Evolutionary conservation across 2,113 vertebrate genomes (phyloP).

Genomic region (Scomber japonicus): DNA sequence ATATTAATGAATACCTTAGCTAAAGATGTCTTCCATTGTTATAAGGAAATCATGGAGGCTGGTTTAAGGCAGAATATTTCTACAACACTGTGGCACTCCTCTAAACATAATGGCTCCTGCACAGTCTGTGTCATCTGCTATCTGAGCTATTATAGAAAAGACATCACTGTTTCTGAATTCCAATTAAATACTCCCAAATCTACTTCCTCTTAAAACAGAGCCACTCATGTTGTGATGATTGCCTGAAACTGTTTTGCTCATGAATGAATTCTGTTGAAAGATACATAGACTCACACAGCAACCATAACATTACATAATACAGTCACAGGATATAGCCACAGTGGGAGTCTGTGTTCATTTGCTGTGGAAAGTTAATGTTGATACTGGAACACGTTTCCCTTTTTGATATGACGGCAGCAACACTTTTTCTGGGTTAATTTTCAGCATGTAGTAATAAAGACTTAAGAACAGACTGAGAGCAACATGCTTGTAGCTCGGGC

Average conservation of each 20-base stretch:
- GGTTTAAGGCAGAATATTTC: background rate
- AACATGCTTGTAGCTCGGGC: background rate
- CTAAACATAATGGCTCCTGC: background rate
- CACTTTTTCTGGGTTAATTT: too few relatives aligned
- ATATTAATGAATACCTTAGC: background rate
- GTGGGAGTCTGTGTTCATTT: background rate
- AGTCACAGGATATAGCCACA: background rate
- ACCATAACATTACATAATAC: too few relatives aligned
- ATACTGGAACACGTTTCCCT: too few relatives aligned
- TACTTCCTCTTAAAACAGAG: background rate
- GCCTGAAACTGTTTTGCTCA: background rate
- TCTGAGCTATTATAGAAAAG: background rate
- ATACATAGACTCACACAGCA: background rate
- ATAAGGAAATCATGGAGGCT: background rate
- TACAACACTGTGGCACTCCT: background rate
- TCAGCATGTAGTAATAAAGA: background rate
- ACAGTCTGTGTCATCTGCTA: background rate
- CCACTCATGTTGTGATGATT: too few relatives aligned
- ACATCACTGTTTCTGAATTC: slow-evolving; percentile 12
- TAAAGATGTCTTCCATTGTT: background rate
- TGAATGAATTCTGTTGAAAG: background rate
- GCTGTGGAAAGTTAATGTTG: background rate
- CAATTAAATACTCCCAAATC: background rate
- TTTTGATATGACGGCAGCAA: too few relatives aligned
- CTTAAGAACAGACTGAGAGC: background rate